Evolutionary conservation across 1,140 invertebrate genomes (phyloP), one percentile per base, ranked within the genome.

Genomic region (Caenorhabditis brenneri): DNA sequence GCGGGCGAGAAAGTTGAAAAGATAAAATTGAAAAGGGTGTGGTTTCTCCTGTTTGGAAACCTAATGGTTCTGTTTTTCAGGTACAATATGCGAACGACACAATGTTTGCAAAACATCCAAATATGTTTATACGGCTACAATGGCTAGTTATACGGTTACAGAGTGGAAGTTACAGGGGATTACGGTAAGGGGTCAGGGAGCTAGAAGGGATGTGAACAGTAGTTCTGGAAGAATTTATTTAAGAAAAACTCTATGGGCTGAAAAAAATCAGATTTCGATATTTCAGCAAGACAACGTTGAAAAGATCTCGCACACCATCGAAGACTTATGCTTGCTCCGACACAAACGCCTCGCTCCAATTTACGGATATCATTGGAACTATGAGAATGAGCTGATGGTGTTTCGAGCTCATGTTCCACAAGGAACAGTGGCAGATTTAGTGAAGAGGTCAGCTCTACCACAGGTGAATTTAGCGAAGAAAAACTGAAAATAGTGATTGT

Each of bases 351-450:
- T 80, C 4, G 46, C 51, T 31, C 51, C 78, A 42, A 48, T 82
- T 16, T 82, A 69, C 24, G 81, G 55, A 27, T 82, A 82, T 42
- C 55, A 82, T 24, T 51, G 55, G 42, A 69, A 24, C 1, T 3
- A 4, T 15, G 58, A 36, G 6, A 82, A 29, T 29, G 36, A 42
- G 15, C 16, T 82, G 0, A 82, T 60, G 33, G 60, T 82, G 24
- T 82, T 82, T n/a, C 19, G 81, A 48, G 55, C 33, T 0, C 60
- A 48, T 33, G 81, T 82, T 5, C 81, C 81, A n/a, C 31, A 55
- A n/a, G 81, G 81, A 12, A 82, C 81, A 29, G 81, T 82, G 2
- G 81, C 46, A 4, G 81, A 82, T 82, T 19, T 69, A 15, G 55
- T 82, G 42, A 82, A 82, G 46, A 46, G 58, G 22, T 31, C n/a